Conservation (phyloP, 1,140 invertebrate genomes). For the Leptestheria dahalacensis region DNA sequence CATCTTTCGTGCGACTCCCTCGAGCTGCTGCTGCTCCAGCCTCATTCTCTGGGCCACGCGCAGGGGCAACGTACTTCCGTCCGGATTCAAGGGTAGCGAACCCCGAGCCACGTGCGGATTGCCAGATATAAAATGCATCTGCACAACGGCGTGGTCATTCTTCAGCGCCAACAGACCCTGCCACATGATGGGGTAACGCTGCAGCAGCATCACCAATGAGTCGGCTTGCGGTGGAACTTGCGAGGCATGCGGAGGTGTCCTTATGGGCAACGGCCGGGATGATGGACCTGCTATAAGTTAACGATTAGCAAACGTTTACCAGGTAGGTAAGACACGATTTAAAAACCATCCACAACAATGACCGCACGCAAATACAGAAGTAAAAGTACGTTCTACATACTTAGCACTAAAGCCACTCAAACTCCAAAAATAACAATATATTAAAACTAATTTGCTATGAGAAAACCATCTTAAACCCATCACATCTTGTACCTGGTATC, state of each 20-base stretch:
- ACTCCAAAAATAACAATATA: too few species aligned
- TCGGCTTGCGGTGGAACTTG: conserved; percentile 60
- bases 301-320: too few species aligned
- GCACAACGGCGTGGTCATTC: conserved; percentile 88
- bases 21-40: conserved; percentile 80
- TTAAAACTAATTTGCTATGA: too few species aligned
- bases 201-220: conserved; percentile 55
- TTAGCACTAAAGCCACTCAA: too few species aligned
- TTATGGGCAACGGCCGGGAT: conserved; percentile 17
- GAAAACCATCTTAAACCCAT: too few species aligned
- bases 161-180: conserved; percentile 86
- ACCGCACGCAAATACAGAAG: too few species aligned
- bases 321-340: too few species aligned
- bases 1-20: conserved; percentile 89
- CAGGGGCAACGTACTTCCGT: conserved; percentile 56
- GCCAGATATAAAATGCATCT: conserved; percentile 95
- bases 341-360: too few species aligned
- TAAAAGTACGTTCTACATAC: too few species aligned
- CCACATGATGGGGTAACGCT: conserved; percentile 90
- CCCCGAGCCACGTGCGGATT: conserved; percentile 69
- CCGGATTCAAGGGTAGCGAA: conserved; percentile 60
- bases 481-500: background rate
- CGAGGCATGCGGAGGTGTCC: conserved; percentile 51
- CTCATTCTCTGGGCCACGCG: conserved; percentile 93
- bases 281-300: conserved; percentile 1